Conservation (phyloP, 2,888 invertebrate species). For the Lottia gigantea region DNA sequence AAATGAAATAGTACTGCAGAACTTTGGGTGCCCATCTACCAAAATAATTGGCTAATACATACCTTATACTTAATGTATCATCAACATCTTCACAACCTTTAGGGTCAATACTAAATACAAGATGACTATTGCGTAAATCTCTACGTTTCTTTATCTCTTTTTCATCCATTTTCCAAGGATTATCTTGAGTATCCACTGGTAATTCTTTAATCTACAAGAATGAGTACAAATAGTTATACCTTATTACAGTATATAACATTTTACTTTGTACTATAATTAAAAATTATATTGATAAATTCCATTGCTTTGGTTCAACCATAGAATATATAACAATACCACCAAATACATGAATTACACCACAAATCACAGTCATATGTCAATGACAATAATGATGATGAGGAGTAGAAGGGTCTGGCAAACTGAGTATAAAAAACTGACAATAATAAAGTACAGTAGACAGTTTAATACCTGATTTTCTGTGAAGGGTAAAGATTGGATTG, state of each 20-base stretch:
- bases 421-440: too few relatives aligned
- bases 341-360: too few relatives aligned
- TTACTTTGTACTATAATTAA: too few relatives aligned
- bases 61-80: slow-evolving; percentile 64
- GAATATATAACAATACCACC: too few relatives aligned
- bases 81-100: slow-evolving; percentile 68
- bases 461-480: slow-evolving; percentile 55
- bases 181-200: slow-evolving; percentile 51
- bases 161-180: slow-evolving; percentile 55
- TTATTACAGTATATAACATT: not conserved
- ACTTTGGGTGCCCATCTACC: too few relatives aligned
- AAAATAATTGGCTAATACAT: slow-evolving; percentile 4
- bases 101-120: slow-evolving; percentile 67
- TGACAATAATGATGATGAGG: too few relatives aligned
- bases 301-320: too few relatives aligned
- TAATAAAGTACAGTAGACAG: not conserved
- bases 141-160: slow-evolving; percentile 45
- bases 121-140: slow-evolving; percentile 61
- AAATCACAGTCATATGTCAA: too few relatives aligned
- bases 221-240: not conserved
- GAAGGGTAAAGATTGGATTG: slow-evolving; percentile 51
- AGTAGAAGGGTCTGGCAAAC: too few relatives aligned
- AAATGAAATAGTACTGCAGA: too few relatives aligned
- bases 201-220: slow-evolving; percentile 54
- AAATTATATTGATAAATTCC: too few relatives aligned